Conservation (phyloP, 2,113 vertebrate genomes). For the Clarias gariepinus region DNA sequence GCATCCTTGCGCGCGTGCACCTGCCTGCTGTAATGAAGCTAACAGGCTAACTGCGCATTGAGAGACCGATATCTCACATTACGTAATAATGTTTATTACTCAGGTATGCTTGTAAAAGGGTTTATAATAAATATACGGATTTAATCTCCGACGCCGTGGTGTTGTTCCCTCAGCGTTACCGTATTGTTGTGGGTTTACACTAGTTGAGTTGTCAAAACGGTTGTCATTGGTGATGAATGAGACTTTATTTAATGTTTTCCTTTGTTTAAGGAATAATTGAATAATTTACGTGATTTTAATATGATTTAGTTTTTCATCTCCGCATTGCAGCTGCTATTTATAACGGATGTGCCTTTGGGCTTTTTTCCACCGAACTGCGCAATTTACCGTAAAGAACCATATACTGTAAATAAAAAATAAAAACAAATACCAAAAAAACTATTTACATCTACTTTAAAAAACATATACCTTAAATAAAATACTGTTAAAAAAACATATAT, state of each 20-base stretch:
- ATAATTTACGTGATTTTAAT: background rate
- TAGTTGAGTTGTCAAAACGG: constrained; percentile 15
- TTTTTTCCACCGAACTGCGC: background rate
- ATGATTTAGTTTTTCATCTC: constrained; percentile 54
- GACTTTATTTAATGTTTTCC: background rate
- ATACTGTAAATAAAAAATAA: no score
- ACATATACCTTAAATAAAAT: no score
- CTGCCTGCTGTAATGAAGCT: constrained; percentile 17
- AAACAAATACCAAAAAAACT: no score
- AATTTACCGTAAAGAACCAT: background rate
- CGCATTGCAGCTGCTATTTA: constrained; percentile 77
- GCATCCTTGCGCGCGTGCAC: constrained; percentile 12
- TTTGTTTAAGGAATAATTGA: no score
- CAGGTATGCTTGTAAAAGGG: background rate
- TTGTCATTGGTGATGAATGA: constrained; percentile 14
- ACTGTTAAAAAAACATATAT: no score
- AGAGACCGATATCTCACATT: no score
- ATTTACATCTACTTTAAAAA: no score
- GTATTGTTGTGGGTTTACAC: constrained; percentile 2
- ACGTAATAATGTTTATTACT: background rate
- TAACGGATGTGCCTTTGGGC: background rate
- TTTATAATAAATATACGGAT: background rate
- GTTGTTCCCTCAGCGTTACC: background rate
- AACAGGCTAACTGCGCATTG: background rate
- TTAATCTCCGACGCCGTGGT: background rate